Evolutionary conservation across 2,113 vertebrate genomes (phyloP).

Genomic region (Phaethornis superciliosus): DNA sequence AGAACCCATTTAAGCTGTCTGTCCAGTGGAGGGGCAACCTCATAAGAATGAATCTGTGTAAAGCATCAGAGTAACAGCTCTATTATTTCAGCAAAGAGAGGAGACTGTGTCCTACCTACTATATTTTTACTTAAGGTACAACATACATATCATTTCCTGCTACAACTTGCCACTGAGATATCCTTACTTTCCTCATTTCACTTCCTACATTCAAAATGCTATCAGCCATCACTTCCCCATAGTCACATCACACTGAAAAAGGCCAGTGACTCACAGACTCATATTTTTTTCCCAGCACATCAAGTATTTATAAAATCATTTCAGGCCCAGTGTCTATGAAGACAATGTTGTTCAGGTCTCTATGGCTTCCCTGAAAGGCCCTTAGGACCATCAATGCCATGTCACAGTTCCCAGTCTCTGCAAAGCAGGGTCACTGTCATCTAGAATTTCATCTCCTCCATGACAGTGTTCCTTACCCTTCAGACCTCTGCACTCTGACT

Average conservation of each 20-base stretch:
- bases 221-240: conserved; percentile 22
- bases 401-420: not conserved
- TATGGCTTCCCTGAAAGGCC: not conserved
- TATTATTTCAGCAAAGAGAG: not conserved
- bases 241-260: conserved; percentile 49
- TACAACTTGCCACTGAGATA: not conserved
- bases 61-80: not conserved
- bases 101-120: not conserved
- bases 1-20: not conserved
- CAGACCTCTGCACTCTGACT: not conserved
- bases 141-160: not conserved
- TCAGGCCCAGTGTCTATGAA: not conserved
- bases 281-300: conserved; percentile 11
- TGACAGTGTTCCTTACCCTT: not conserved
- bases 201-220: conserved; percentile 41
- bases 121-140: not conserved
- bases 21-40: not conserved
- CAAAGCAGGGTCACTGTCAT: not conserved
- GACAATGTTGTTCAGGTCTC: not conserved
- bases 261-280: conserved; percentile 52
- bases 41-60: not conserved
- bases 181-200: conserved; percentile 3
- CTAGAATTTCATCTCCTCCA: not conserved
- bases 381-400: not conserved
- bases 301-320: conserved; percentile 20